These are phyloP conservation scores for Acrocera orbiculus DNA, from an alignment of 2,888 invertebrate species.

Conservation along the genomic window DNA sequence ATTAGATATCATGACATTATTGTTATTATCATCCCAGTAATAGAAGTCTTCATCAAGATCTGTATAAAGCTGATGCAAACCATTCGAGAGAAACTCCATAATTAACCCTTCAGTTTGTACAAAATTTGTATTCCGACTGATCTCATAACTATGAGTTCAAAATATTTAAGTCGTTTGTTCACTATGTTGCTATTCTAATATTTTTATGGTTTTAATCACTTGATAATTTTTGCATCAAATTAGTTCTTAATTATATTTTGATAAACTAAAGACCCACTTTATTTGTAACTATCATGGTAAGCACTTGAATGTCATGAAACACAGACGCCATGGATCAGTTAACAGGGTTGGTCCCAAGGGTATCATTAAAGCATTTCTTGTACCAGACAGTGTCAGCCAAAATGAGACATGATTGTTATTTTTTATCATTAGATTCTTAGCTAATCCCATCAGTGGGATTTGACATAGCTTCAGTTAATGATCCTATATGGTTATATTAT, in stretches of 20 bases:
- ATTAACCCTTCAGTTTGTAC: neutral
- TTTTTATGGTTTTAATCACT: neutral
- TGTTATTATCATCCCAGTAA: slow-evolving; percentile 7
- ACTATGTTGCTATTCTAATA: neutral
- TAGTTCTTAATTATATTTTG: slow-evolving; percentile 8
- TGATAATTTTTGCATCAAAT: slow-evolving; percentile 8
- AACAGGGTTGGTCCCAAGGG: slow-evolving; percentile 11
- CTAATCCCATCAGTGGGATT: too few relatives aligned
- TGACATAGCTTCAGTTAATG: too few relatives aligned
- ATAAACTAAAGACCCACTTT: slow-evolving; percentile 1
- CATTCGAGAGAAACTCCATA: slow-evolving; percentile 31
- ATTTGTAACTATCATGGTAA: neutral
- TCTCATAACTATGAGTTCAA: neutral
- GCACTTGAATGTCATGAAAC: too few relatives aligned
- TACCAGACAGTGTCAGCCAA: slow-evolving; percentile 27
- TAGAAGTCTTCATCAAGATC: slow-evolving; percentile 14
- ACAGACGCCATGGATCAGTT: neutral
- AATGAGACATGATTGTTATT: too few relatives aligned
- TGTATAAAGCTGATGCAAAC: slow-evolving; percentile 28
- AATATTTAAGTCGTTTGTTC: neutral
- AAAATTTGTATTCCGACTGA: neutral
- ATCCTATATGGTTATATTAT: too few relatives aligned
- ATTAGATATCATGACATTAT: too few relatives aligned
- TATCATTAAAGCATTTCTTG: slow-evolving; percentile 14
- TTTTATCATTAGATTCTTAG: too few relatives aligned